Base-by-base conservation (phyloP, 2,113 vertebrate species). In the Neogale vison region DNA sequence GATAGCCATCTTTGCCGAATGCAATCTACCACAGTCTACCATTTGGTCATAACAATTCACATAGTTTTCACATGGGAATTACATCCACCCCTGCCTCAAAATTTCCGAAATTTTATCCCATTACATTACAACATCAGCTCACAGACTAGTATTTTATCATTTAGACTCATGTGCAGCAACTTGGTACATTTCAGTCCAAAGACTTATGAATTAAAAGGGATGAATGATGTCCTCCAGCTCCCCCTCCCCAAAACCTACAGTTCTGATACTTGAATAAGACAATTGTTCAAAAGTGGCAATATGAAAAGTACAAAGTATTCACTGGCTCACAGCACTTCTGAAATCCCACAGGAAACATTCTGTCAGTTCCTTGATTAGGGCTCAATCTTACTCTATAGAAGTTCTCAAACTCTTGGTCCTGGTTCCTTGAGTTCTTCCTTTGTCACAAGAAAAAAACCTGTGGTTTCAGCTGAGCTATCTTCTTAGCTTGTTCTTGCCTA, bases 131-230 rank as follows among this genome's bases (percentile, higher is more conserved):
- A 5, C 9, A 59, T 50, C 47, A 74, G 29, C 39, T 47, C 29
- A 34, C 57, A 45, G 36, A 61, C 57, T 13, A 67, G 14, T 21
- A 39, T 82, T 50, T 57, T 10, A 23, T 52, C 42, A 71, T 94
- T 42, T n/a, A 26, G 23, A 1, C 21, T 55, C 12, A 0, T 2
- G 0, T 21, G 13, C 14, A 31, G 1, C 26, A 82, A 57, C 13
- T 77, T 20, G 18, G 6, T 31, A 36, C 10, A 42, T 4, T 14
- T 82, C 26, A 24, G 10, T 83, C 20, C 36, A 84, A 81, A 84
- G 42, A 81, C 2, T 5, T 61, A 8, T 21, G 36, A 93, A 21
- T 21, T 42, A 79, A 92, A 47, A 83, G 17, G 80, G 21, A 59
- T 3, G 17, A 57, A 69, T 36, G 9, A 15, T 87, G n/a, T 23